Conservation (phyloP, 2,113 vertebrate genomes). For the Mesembrinibis cayennensis region DNA sequence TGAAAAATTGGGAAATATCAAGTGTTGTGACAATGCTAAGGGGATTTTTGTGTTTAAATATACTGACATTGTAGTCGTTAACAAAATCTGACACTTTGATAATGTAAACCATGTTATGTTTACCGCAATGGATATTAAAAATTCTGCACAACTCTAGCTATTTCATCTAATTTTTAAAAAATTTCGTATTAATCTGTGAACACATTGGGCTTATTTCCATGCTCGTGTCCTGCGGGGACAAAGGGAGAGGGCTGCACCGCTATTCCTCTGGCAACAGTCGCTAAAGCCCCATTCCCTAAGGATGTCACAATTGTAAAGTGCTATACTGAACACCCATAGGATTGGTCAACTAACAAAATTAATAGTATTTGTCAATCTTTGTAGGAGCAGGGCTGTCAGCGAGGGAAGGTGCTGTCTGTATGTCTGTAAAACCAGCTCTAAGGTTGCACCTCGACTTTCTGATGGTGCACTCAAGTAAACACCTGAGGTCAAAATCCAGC, state of each 20-base stretch:
- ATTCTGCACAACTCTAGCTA: not conserved
- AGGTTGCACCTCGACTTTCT: not conserved
- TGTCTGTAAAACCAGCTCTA: not conserved
- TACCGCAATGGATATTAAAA: fast-evolving
- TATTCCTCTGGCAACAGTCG: fast-evolving
- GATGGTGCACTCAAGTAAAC: not conserved
- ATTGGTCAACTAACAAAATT: fast-evolving
- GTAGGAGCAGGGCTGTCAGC: not conserved
- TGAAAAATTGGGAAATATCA: not conserved
- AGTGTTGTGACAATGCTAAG: not conserved
- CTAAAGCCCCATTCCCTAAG: not conserved
- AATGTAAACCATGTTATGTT: fast-evolving
- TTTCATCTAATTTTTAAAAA: fast-evolving
- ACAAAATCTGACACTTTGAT: not conserved
- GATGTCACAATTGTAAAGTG: fast-evolving
- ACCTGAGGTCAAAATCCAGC: not conserved
- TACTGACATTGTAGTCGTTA: not conserved
- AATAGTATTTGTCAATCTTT: not conserved
- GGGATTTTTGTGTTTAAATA: not conserved
- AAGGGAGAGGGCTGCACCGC: not conserved
- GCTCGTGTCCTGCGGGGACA: fast-evolving
- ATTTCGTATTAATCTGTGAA: not conserved
- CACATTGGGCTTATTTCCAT: fast-evolving
- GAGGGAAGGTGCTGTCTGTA: not conserved
- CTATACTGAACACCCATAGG: not conserved